Base-by-base conservation (phyloP, 2,888 invertebrate species). In the Mallateleia sp. region DNA sequence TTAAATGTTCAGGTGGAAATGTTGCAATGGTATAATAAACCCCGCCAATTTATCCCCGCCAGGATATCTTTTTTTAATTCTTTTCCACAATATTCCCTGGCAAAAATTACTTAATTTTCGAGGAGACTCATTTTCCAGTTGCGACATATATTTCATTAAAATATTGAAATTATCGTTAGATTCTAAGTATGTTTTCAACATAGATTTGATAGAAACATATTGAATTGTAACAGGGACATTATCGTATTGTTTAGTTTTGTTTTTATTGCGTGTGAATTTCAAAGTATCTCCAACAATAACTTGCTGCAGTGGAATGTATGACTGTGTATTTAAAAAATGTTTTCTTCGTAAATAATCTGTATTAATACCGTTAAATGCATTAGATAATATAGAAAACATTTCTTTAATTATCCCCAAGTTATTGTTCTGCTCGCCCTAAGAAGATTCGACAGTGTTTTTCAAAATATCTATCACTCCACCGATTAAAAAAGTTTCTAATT, bases 1-100 rank as follows among this genome's bases (percentile, higher is more conserved):
- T n/a, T n/a, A n/a, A n/a, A n/a, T n/a, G n/a, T n/a, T n/a, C n/a
- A n/a, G n/a, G n/a, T n/a, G n/a, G n/a, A n/a, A n/a, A n/a, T n/a
- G n/a, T n/a, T n/a, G n/a, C n/a, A n/a, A n/a, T n/a, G n/a, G n/a
- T n/a, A n/a, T n/a, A n/a, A n/a, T n/a, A n/a, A n/a, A n/a, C n/a
- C n/a, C n/a, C n/a, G n/a, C n/a, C n/a, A 84, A 28, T 77, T 87
- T 75, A 38, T 77, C 25, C 20, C 3, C 1, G n/a, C n/a, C n/a
- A n/a, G n/a, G n/a, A 72, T 82, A 87, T 14, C 20, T 11, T 15
- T 28, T 5, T 66, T 75, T 67, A 20, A 85, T 79, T 6, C 66
- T 32, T 50, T 66, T 69, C 87, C 85, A 89, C 7, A 79, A 52
- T 11, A 24, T 50, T 11, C 77, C 69, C 45, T 84, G 80, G 34